Conservation (phyloP, 2,888 invertebrate species). For the Drosophila falleni region DNA sequence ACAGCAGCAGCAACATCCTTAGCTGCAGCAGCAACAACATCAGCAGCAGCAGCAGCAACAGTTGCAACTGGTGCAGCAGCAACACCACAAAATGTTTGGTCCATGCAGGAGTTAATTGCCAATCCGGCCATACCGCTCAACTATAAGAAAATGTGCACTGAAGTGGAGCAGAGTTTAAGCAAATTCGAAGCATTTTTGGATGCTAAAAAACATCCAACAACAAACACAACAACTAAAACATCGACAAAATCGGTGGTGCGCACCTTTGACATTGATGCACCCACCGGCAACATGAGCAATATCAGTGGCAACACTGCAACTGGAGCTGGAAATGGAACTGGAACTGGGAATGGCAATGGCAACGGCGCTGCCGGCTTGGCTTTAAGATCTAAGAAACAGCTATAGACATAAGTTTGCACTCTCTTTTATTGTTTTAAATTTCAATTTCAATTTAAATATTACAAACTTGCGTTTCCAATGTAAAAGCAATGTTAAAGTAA, state of each 20-base stretch:
- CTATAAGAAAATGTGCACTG: slow-evolving; percentile 84
- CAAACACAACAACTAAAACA: slow-evolving; percentile 19
- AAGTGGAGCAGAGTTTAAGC: slow-evolving; percentile 83
- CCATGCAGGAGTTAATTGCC: slow-evolving; percentile 84
- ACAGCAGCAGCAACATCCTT: slow-evolving; percentile 8
- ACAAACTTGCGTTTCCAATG: neutral
- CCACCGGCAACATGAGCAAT: slow-evolving; percentile 59
- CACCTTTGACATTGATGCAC: slow-evolving; percentile 87
- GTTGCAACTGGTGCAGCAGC: slow-evolving; percentile 15
- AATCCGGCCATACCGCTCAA: slow-evolving; percentile 84
- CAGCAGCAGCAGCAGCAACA: slow-evolving; percentile 22
- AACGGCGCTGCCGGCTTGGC: slow-evolving; percentile 77
- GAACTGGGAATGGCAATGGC: slow-evolving; percentile 11
- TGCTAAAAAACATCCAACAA: slow-evolving; percentile 56
- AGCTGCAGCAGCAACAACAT: slow-evolving; percentile 9
- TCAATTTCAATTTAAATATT: neutral
- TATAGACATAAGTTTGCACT: slow-evolving; percentile 39
- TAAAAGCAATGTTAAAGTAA: slow-evolving; percentile 7
- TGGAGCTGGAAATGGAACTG: slow-evolving; percentile 4
- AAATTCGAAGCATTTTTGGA: slow-evolving; percentile 83
- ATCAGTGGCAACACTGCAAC: neutral
- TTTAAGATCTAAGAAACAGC: slow-evolving; percentile 66
- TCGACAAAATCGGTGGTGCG: slow-evolving; percentile 55
- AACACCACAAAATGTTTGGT: slow-evolving; percentile 81
- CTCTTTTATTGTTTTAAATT: neutral